phyloP scores from a whole-genome alignment of 1,140 invertebrate genomes.

The Pseudomyrmex concolor region DNA sequence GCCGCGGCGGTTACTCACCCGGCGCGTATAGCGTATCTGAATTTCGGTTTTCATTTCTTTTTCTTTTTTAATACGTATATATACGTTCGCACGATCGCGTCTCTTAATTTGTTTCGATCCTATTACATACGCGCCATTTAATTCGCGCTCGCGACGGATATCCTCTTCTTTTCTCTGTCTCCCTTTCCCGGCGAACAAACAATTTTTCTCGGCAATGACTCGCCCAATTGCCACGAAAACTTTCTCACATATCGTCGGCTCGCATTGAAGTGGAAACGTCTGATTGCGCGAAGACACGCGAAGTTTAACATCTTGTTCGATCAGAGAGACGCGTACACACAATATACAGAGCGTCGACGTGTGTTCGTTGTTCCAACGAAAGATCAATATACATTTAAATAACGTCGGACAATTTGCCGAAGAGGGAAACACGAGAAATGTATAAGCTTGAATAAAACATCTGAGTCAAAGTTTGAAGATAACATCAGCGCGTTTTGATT shows the following conservation, averaged over 20 bases:
- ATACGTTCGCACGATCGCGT: background rate
- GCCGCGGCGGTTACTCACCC: constrained; percentile 32
- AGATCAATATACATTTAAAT: constrained; percentile 18
- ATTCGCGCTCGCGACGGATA: background rate
- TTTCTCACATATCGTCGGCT: constrained; percentile 44
- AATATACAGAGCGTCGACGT: constrained; percentile 3
- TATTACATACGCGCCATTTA: background rate
- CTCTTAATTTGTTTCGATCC: background rate
- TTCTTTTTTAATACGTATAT: too few relatives aligned
- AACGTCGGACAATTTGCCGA: background rate
- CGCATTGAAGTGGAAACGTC: constrained; percentile 49
- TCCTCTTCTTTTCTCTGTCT: too few relatives aligned
- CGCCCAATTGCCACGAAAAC: constrained; percentile 34
- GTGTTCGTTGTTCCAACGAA: constrained; percentile 10
- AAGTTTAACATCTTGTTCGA: constrained; percentile 61
- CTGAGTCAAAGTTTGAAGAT: too few relatives aligned
- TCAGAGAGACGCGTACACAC: background rate
- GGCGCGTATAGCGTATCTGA: background rate
- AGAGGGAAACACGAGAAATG: background rate
- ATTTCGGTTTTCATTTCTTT: background rate
- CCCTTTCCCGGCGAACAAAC: background rate
- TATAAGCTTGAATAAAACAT: too few relatives aligned
- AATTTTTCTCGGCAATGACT: constrained; percentile 45
- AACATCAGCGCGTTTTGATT: too few relatives aligned
- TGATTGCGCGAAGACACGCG: constrained; percentile 48